These are phyloP conservation scores for Clarias macrocephalus DNA, from an alignment of 2,113 vertebrate genomes.

Conservation along the genomic window DNA sequence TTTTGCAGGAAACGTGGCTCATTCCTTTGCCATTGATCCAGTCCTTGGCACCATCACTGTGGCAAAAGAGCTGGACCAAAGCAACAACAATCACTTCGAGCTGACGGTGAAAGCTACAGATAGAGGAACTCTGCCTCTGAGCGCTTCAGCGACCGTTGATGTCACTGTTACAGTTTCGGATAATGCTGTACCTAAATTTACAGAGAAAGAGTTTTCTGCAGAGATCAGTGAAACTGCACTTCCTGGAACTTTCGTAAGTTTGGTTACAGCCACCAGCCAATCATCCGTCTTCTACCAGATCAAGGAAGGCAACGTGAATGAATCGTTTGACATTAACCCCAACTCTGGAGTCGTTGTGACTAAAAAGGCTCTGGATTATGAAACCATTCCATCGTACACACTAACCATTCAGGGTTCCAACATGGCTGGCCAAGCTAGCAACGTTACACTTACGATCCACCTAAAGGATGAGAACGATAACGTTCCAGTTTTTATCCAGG, in stretches of 20 bases:
- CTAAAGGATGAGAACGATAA: constrained; percentile 96
- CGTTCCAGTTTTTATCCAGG: constrained; percentile 79
- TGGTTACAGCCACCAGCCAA: constrained; percentile 84
- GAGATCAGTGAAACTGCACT: constrained; percentile 85
- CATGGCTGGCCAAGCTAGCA: constrained; percentile 89
- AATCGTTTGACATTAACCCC: constrained; percentile 87
- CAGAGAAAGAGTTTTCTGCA: constrained; percentile 81
- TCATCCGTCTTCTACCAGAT: constrained; percentile 94
- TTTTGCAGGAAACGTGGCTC: constrained; percentile 87
- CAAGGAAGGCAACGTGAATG: constrained; percentile 83
- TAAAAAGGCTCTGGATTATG: constrained; percentile 87
- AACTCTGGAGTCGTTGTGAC: constrained; percentile 90
- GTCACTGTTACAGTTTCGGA: constrained; percentile 88
- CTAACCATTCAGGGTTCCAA: constrained; percentile 90
- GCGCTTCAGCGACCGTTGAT: constrained; percentile 79
- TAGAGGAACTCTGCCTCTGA: constrained; percentile 81
- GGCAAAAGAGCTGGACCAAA: constrained; percentile 88
- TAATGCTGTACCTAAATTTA: constrained; percentile 89
- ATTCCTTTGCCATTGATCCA: constrained; percentile 88
- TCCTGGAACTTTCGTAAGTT: constrained; percentile 83
- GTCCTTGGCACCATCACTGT: constrained; percentile 86
- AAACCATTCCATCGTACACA: constrained; percentile 78
- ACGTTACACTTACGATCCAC: constrained; percentile 82
- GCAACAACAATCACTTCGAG: constrained; percentile 83
- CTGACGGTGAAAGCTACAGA: constrained; percentile 88